Evolutionary conservation across 2,888 invertebrate genomes (phyloP), one percentile per base, ranked within the genome.

Genomic region (Drosophila melanosoma): DNA sequence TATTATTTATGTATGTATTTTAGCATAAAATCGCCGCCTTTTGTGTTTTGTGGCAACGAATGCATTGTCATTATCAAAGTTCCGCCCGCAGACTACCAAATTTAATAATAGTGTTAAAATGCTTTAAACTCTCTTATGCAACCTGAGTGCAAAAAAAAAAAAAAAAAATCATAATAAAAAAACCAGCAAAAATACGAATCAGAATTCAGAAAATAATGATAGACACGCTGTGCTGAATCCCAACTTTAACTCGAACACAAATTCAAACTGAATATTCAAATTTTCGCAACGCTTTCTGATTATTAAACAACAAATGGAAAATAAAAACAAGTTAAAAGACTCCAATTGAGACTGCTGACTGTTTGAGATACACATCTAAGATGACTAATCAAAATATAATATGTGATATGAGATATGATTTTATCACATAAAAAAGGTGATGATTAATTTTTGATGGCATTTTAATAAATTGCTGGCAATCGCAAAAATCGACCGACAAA

Each of bases 21-120:
- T 54, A n/a, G n/a, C 65, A 61, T 62, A 52, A 62, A 69, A 69
- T 51, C 38, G 36, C 10, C 52, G 40, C 56, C 69, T 69, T 74
- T 76, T 74, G 62, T 70, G 36, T 54, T 59, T 77, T 65, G 66
- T 53, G 62, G 62, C 65, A 70, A 66, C 69, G 77, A 70, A 70
- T 77, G 80, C 80, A 80, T 74, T 80, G 77, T 81, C 80, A 81
- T 82, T 80, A 80, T 51, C 54, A 59, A 40, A 38, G 45, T 48
- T 15, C 42, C 66, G 20, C 58, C 63, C 52, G 32, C 48, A 54
- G 45, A 45, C 23, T 23, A 40, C 5, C 65, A 68, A 83, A 82
- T 74, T 81, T 76, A 83, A 83, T 82, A 79, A 81, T 69, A 76
- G 73, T 69, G 70, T 68, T 80, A 65, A 80, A 81, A 80, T 77